Evolutionary conservation across 1,140 invertebrate species (phyloP), one percentile per base, ranked within the genome.

Genomic region (Rhyzopertha dominica): DNA sequence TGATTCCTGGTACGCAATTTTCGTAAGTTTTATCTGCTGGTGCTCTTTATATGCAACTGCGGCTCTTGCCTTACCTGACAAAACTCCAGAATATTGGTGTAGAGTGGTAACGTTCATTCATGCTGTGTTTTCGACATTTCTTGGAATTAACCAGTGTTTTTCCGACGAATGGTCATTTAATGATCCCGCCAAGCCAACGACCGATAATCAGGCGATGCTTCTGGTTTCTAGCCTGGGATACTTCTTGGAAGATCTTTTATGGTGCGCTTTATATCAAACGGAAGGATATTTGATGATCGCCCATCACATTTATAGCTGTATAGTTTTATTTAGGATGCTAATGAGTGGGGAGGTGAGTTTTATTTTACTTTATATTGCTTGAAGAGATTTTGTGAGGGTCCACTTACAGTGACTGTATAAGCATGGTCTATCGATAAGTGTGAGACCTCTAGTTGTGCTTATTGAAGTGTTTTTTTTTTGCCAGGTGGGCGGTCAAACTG

Each of bases 191-290:
- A 48, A 57, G 43, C 50, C 44, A 16, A 59, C 57, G n/a, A 59
- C 45, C 5, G 32, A 44, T 17, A 22, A 43, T 4, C 59, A 65
- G 39, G 37, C 42, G 12, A 38, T 60, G 4, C 25, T 66, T 1
- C 36, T 68, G 35, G 39, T 59, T 1, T 35, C 51, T n/a, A 68
- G 68, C 42, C 69, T 74, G 62, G 73, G 74, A 14, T 79, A 78
- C 59, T 79, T 78, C 56, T 59, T 74, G 0, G 74, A 74, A 47
- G 77, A 78, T 59, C 54, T 75, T 16, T 47, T 68, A n/a, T 78
- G 76, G 77, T 75, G 73, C 44, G 42, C 74, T 2, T 52, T 68
- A 22, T 70, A 75, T 57, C 66, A 67, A 62, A 64, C 66, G 8
- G 67, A 72, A 30, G 68, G 68, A 17, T 54, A 53, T n/a, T 55